Conservation (phyloP, 2,888 invertebrate species). For the Nemotelus pantherinus region DNA sequence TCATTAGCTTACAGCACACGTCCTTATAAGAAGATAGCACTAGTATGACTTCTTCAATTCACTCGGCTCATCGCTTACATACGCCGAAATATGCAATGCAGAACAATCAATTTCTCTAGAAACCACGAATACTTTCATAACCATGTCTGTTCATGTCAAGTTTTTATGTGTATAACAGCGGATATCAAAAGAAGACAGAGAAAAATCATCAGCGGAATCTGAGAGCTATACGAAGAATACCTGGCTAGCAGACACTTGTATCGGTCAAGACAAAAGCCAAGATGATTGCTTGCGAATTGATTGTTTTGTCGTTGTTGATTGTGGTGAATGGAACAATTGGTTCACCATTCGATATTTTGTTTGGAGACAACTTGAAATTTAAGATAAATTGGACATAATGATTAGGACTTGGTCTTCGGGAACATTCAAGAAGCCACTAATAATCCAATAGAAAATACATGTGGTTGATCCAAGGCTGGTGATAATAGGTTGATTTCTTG, state of each 20-base stretch:
- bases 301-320: too few relatives aligned
- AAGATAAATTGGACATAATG: conserved; percentile 22
- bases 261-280: conserved; percentile 8
- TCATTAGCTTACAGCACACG: conserved; percentile 20
- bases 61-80: too few relatives aligned
- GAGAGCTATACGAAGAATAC: not conserved
- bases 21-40: too few relatives aligned
- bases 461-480: too few relatives aligned
- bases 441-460: not conserved
- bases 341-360: too few relatives aligned
- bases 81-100: not conserved
- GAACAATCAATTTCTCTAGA: conserved; percentile 23
- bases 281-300: conserved; percentile 12
- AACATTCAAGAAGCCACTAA: conserved; percentile 1
- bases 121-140: conserved; percentile 18
- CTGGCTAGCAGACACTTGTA: not conserved
- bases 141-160: not conserved
- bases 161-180: not conserved
- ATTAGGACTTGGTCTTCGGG: conserved; percentile 23
- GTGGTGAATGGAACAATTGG: too few relatives aligned
- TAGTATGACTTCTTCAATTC: not conserved
- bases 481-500: too few relatives aligned
- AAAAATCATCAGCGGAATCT: not conserved
- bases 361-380: too few relatives aligned
- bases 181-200: not conserved